phyloP scores from a whole-genome alignment of 2,888 invertebrate genomes.

The Anagyrus pseudococci region DNA sequence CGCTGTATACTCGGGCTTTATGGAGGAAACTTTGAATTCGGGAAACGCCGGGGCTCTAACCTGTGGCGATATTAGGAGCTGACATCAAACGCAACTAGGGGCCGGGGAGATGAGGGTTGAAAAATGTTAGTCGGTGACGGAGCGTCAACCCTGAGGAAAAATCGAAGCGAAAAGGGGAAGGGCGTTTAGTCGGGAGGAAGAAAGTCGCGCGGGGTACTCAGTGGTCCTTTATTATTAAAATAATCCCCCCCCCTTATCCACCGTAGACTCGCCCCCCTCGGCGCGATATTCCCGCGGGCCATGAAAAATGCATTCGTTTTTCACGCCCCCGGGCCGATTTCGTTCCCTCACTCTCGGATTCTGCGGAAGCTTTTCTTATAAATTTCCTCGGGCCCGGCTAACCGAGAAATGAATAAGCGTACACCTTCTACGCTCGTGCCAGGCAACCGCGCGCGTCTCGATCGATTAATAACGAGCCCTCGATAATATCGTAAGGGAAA shows the following conservation, averaged over 20 bases:
- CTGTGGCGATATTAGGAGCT: no score
- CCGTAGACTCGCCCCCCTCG: not conserved
- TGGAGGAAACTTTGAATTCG: no score
- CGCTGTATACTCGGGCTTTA: no score
- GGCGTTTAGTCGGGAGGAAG: slow-evolving; percentile 42
- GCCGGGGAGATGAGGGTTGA: no score
- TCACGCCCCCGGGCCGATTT: slow-evolving; percentile 19
- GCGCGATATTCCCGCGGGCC: slow-evolving; percentile 19
- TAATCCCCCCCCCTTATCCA: slow-evolving; percentile 9
- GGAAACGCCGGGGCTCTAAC: no score
- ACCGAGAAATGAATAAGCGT: slow-evolving; percentile 11
- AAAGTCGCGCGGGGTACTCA: slow-evolving; percentile 10
- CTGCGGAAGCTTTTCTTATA: no score
- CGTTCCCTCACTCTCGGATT: no score
- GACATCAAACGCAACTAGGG: no score
- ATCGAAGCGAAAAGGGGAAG: slow-evolving; percentile 44
- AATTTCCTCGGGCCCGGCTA: no score
- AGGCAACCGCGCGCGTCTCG: not conserved
- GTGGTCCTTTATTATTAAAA: slow-evolving; percentile 30
- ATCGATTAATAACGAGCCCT: slow-evolving; percentile 25
- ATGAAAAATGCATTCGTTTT: slow-evolving; percentile 34
- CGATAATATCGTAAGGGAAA: no score
- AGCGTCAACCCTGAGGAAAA: no score
- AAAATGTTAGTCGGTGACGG: no score
- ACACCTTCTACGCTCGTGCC: not conserved